A percentile compares a stretch with the other conserved stretches of the same genome.
Conservation (phyloP, 1,140 invertebrate genomes). For the Belonocnema kinseyi region DNA sequence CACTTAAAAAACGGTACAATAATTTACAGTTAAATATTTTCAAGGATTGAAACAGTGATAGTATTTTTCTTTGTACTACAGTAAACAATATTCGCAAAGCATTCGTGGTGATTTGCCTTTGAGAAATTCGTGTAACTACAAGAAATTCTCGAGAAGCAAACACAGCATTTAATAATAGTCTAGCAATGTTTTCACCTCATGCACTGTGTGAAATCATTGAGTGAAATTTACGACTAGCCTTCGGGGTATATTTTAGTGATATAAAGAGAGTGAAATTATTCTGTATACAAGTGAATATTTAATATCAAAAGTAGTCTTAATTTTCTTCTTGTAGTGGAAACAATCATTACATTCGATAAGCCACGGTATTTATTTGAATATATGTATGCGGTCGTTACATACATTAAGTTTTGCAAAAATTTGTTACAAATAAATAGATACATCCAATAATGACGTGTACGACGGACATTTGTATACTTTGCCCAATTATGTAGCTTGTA, state of each 20-base stretch:
- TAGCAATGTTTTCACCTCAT: too few relatives aligned
- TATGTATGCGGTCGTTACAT: constrained; percentile 32
- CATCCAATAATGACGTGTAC: constrained; percentile 44
- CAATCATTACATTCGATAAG: neutral
- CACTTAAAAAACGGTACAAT: too few relatives aligned
- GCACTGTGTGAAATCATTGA: too few relatives aligned
- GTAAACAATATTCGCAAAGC: constrained; percentile 5
- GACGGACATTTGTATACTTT: constrained; percentile 11
- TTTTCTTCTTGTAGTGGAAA: constrained; percentile 3
- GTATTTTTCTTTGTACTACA: neutral
- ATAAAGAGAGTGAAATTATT: neutral
- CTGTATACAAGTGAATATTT: constrained; percentile 30
- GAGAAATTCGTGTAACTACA: too few relatives aligned
- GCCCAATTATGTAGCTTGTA: constrained; percentile 55
- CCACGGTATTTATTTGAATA: constrained; percentile 36
- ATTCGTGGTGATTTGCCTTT: too few relatives aligned
- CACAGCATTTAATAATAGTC: too few relatives aligned
- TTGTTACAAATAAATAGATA: constrained; percentile 50
- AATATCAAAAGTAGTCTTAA: constrained; percentile 2
- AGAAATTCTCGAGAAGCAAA: too few relatives aligned
- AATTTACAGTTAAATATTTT: too few relatives aligned
- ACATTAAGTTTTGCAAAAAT: constrained; percentile 42
- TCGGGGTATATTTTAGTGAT: too few relatives aligned
- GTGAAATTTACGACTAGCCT: too few relatives aligned
- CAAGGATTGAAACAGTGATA: too few relatives aligned